These are phyloP conservation scores for Dryoscopus gambensis DNA, from an alignment of 2,113 vertebrate genomes.

Conservation along the genomic window DNA sequence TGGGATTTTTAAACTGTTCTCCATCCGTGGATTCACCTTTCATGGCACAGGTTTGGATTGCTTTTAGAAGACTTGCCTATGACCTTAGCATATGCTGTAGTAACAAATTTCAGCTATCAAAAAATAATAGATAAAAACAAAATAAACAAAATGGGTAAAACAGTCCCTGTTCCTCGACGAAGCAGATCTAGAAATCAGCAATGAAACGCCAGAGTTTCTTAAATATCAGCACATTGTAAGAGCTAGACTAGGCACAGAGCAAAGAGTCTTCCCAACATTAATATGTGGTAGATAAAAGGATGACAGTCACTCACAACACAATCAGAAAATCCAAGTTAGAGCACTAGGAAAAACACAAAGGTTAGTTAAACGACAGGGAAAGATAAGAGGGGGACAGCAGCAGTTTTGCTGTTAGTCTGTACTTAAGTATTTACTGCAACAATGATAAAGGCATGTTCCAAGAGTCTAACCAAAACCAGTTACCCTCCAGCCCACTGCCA, in stretches of 20 bases:
- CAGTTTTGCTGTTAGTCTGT: not conserved
- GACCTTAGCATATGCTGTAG: not conserved
- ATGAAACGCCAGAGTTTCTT: slow-evolving; percentile 80
- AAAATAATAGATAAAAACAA: slow-evolving; percentile 35
- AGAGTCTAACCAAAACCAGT: not conserved
- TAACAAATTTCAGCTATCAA: not conserved
- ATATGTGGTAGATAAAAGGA: slow-evolving; percentile 1
- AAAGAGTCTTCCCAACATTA: slow-evolving; percentile 43
- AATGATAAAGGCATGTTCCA: not conserved
- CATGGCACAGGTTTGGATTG: not conserved
- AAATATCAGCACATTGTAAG: slow-evolving; percentile 77
- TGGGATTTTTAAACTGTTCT: not conserved
- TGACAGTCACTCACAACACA: slow-evolving; percentile 51
- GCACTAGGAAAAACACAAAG: slow-evolving; percentile 62
- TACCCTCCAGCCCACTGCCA: not conserved
- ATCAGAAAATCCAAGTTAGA: slow-evolving; percentile 59
- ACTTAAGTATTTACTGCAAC: not conserved
- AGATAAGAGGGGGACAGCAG: not conserved
- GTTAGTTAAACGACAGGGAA: not conserved
- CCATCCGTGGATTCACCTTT: not conserved
- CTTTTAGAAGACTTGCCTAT: not conserved
- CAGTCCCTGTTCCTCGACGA: slow-evolving; percentile 78
- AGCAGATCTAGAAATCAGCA: slow-evolving; percentile 99
- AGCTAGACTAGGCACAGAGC: slow-evolving; percentile 69
- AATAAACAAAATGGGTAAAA: slow-evolving; percentile 48